A percentile compares a stretch with the other conserved stretches of the same genome.
Evolutionary conservation across 2,797 vertebrate species (phyloP).

Genomic region (Channallabes apus): DNA sequence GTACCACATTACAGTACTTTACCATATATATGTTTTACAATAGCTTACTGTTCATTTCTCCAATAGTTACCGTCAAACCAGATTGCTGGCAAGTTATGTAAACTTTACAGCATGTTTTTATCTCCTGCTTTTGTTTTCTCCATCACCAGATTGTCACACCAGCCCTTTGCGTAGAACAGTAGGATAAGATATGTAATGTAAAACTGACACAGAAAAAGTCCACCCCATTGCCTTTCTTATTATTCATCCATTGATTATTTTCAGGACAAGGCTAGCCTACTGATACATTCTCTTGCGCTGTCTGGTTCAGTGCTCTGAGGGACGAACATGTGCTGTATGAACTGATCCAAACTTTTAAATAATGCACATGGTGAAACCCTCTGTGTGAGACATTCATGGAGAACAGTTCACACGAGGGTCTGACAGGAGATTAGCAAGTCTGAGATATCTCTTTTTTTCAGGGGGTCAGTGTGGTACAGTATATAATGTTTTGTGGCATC

Average conservation of each 20-base stretch:
- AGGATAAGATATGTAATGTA: background rate
- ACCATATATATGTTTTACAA: background rate
- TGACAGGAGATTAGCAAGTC: background rate
- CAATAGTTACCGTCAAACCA: background rate
- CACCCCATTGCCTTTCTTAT: too few relatives aligned
- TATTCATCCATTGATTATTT: background rate
- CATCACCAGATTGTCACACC: background rate
- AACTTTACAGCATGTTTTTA: background rate
- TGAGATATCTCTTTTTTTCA: background rate
- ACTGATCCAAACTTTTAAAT: background rate
- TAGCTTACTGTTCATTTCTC: background rate
- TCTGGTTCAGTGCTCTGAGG: background rate
- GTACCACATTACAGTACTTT: background rate
- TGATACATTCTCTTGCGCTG: background rate
- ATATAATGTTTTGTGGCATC: background rate
- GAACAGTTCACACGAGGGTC: background rate
- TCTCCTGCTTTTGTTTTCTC: background rate
- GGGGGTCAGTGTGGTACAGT: background rate
- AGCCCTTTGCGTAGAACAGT: background rate
- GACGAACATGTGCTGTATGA: background rate
- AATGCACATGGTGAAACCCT: constrained; percentile 8
- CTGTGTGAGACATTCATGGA: background rate
- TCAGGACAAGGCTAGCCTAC: background rate
- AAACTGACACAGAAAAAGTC: background rate
- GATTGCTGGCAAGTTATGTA: background rate